A percentile compares a stretch with the other conserved stretches of the same genome.
phyloP scores from a whole-genome alignment of 2,888 invertebrate genomes.

The Masnerella sp. region DNA sequence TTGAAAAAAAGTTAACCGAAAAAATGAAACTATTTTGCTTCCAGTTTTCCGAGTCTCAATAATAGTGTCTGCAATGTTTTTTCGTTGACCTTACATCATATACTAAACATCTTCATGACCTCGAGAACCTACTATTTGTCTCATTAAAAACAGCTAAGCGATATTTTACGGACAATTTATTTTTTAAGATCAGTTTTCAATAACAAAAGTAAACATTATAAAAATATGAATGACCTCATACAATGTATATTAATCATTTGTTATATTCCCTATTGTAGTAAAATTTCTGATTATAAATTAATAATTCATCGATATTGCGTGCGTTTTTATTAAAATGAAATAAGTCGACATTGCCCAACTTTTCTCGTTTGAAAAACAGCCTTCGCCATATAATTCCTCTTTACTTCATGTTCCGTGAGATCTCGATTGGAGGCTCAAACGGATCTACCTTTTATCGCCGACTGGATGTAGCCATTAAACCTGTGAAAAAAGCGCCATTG shows the following conservation, averaged over 20 bases:
- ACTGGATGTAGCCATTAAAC: neutral
- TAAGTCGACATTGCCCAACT: conserved; percentile 17
- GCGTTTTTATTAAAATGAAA: too few species aligned
- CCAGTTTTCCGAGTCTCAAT: too few species aligned
- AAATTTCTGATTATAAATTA: neutral
- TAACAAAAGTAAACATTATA: conserved; percentile 8
- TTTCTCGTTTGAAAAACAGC: conserved; percentile 9
- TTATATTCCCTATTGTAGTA: neutral
- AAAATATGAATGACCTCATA: neutral
- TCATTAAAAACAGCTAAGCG: conserved; percentile 29
- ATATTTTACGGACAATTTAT: conserved; percentile 36
- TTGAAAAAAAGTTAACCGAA: too few species aligned
- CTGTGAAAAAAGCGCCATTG: neutral
- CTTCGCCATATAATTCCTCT: conserved; percentile 9
- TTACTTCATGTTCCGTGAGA: neutral
- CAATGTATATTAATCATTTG: neutral
- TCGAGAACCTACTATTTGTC: conserved; percentile 32
- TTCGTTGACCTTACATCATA: conserved; percentile 41
- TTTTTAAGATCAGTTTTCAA: conserved; percentile 31
- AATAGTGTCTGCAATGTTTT: conserved; percentile 19
- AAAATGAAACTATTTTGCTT: too few species aligned
- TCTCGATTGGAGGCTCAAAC: neutral
- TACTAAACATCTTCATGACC: conserved; percentile 44
- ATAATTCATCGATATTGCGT: neutral
- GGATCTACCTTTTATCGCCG: conserved; percentile 11